Percentiles rank a stretch among this genome's conserved stretches.
Evolutionary conservation across 2,888 invertebrate genomes (phyloP).

Genomic region (Syrista parreyssii): DNA sequence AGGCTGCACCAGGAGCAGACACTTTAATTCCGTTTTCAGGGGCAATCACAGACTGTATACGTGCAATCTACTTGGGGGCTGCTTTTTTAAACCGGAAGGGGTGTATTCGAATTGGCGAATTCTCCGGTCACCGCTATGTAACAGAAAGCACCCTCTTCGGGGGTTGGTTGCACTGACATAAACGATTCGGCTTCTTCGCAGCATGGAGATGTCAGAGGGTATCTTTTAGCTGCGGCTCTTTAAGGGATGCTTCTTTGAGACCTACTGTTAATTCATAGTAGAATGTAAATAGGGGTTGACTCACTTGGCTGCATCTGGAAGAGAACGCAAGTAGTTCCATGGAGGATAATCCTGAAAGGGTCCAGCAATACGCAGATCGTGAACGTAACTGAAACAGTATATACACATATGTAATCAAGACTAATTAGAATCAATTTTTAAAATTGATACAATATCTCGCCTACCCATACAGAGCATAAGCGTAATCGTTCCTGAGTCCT

Average conservation of each 20-base stretch:
- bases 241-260: conserved; percentile 1
- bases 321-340: conserved; percentile 60
- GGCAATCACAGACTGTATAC: too few species aligned
- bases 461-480: conserved; percentile 68
- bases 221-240: conserved; percentile 55
- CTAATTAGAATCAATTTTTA: background rate
- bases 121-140: conserved; percentile 70
- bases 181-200: conserved; percentile 67
- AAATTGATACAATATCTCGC: conserved; percentile 7
- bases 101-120: conserved; percentile 59
- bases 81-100: conserved; percentile 26
- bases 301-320: conserved; percentile 63
- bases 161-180: conserved; percentile 65
- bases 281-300: conserved; percentile 11
- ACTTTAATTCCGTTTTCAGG: conserved; percentile 2
- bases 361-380: conserved; percentile 66
- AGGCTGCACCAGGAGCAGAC: background rate
- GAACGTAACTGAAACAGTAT: conserved; percentile 55
- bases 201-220: conserved; percentile 67
- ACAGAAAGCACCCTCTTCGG: conserved; percentile 70
- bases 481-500: conserved; percentile 70
- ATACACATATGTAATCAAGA: background rate
- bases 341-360: conserved; percentile 68
- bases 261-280: conserved; percentile 22
- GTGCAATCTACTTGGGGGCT: background rate